Conservation (phyloP, 2,113 vertebrate genomes). For the Heliornis fulica region DNA sequence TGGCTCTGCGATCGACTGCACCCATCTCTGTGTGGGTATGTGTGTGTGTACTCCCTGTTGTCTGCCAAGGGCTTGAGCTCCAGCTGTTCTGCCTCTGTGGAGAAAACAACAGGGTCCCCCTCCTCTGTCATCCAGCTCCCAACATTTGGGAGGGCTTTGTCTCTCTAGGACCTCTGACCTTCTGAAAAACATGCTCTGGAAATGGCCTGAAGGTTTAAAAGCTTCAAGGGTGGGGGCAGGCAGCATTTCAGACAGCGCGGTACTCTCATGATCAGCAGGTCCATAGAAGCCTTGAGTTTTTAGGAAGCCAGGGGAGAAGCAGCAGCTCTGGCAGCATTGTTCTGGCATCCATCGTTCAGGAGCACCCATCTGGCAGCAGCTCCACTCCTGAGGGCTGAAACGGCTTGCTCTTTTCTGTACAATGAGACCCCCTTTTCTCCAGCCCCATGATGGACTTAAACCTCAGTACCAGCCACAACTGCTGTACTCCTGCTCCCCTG, state of each 20-base stretch:
- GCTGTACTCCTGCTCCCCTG: neutral
- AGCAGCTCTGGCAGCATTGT: neutral
- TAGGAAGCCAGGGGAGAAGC: neutral
- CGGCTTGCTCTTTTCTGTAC: neutral
- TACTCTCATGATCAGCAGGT: neutral
- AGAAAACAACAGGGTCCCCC: neutral
- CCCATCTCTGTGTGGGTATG: accelerated
- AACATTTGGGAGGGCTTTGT: neutral
- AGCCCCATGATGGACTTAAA: neutral
- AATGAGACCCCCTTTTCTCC: neutral
- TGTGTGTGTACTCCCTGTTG: neutral
- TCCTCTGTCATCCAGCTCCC: neutral
- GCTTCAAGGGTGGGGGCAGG: neutral
- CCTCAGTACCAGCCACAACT: neutral
- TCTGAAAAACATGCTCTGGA: neutral
- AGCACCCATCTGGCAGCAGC: too few relatives aligned
- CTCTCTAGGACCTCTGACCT: neutral
- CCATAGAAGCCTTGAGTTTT: neutral
- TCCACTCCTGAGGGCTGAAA: neutral
- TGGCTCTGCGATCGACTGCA: neutral
- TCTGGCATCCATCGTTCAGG: too few relatives aligned
- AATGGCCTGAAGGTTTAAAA: neutral
- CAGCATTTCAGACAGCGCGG: neutral
- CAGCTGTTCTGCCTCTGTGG: neutral
- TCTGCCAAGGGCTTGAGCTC: neutral